Evolutionary conservation across 2,797 vertebrate genomes (phyloP), one percentile per base, ranked within the genome.

Genomic region (Acanthiza pusilla): DNA sequence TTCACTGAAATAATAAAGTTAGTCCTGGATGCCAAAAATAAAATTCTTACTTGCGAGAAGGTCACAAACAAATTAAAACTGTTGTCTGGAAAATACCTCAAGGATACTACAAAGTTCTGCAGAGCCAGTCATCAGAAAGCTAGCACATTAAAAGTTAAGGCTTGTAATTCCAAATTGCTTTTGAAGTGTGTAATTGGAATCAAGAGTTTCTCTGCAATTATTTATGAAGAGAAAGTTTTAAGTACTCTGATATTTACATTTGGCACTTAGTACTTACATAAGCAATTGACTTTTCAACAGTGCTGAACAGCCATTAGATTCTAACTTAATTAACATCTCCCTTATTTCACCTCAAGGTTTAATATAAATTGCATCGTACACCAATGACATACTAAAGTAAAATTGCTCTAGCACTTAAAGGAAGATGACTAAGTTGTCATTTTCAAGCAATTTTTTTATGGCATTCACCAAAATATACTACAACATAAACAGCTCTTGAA

Each of bases 211-310:
- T 81, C 82, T 70, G 66, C 89, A 92, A 88, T 96, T 92, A 91
- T 85, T 96, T 96, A 92, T 75, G 62, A 92, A 92, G 54, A 88
- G 85, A 94, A 96, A 96, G 66, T 94, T 95, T 92, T 82, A 96
- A 97, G 88, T 85, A 93, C 90, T 71, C 84, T 67, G 84, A 81
- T 96, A 97, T 93, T 96, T 96, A 94, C 94, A 94, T 90, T 90
- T 92, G 73, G 73, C 63, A 92, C 92, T 92, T 76, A 73, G 45
- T 84, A 91, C 91, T 86, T 96, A 93, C 63, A 96, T 76, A 96
- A 96, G 91, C 87, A 97, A 96, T 88, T 96, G 83, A 92, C 83
- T 96, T 94, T 94, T 91, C 85, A 96, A 91, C 81, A 94, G 75
- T 62, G 75, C 75, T 96, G 87, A 96, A 94, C 85, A 92, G 43